A percentile compares a stretch with the other conserved stretches of the same genome.
These are phyloP conservation scores for Patella caerulea DNA, from an alignment of 2,888 invertebrate species.

Conservation along the genomic window DNA sequence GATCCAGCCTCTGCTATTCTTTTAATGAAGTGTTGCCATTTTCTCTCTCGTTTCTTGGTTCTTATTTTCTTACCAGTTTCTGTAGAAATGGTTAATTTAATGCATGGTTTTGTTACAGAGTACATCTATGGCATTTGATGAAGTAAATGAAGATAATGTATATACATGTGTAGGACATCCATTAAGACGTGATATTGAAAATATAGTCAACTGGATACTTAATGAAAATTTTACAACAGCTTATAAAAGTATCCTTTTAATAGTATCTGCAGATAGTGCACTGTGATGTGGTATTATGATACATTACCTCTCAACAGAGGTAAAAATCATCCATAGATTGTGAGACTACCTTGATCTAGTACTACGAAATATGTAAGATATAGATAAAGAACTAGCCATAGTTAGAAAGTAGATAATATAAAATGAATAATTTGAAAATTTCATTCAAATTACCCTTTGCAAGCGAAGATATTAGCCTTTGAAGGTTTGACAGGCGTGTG, in stretches of 20 bases:
- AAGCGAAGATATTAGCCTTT: no score
- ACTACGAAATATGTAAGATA: no score
- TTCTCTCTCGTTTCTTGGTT: neutral
- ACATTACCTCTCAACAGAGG: neutral
- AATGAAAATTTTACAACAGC: slow-evolving; percentile 80
- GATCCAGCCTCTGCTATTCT: neutral
- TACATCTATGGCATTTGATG: slow-evolving; percentile 91
- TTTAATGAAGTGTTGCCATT: neutral
- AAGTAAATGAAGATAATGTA: slow-evolving; percentile 90
- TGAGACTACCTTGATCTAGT: no score
- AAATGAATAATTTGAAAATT: no score
- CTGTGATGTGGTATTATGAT: no score
- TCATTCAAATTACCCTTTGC: no score
- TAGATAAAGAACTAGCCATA: no score
- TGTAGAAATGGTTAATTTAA: neutral
- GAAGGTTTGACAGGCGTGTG: no score
- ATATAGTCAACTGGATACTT: slow-evolving; percentile 86
- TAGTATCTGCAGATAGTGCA: no score
- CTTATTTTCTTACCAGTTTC: neutral
- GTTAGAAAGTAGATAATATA: no score
- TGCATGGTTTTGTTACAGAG: slow-evolving; percentile 74
- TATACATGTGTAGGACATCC: slow-evolving; percentile 99
- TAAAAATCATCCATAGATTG: no score
- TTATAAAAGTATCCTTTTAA: slow-evolving; percentile 80
- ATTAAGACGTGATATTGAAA: slow-evolving; percentile 87